Evolutionary conservation across 2,113 vertebrate genomes (phyloP).

Genomic region (Tetrao urogallus): DNA sequence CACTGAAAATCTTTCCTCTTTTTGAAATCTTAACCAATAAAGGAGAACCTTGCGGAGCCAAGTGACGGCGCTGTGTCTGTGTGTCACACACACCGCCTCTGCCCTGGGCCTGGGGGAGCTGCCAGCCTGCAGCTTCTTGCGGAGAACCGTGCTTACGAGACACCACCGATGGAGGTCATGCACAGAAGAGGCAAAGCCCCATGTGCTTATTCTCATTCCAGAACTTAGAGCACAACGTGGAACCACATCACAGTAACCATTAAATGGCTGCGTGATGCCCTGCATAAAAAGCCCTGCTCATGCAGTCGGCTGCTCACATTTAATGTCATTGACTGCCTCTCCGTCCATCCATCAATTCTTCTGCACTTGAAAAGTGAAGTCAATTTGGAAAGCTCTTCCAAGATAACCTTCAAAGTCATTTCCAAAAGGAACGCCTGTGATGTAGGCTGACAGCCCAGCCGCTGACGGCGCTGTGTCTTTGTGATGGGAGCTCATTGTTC

Average conservation of each 20-base stretch:
- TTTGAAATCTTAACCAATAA: neutral
- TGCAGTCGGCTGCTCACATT: neutral
- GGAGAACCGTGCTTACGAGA: neutral
- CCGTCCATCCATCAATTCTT: slow-evolving; percentile 4
- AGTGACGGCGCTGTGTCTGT: neutral
- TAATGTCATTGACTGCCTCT: neutral
- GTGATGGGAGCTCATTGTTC: neutral
- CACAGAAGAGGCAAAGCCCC: neutral
- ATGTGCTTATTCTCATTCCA: neutral
- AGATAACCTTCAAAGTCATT: neutral
- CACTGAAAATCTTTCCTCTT: neutral
- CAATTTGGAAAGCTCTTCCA: slow-evolving; percentile 31
- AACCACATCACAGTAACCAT: neutral
- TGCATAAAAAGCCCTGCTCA: neutral
- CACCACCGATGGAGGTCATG: neutral
- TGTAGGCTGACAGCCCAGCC: neutral
- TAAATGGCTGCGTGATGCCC: neutral
- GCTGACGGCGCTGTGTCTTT: neutral
- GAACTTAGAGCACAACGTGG: neutral
- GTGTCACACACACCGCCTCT: neutral
- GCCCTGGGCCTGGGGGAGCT: neutral
- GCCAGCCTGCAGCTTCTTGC: neutral
- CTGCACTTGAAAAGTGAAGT: neutral
- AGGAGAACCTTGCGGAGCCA: neutral
- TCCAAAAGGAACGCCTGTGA: neutral